Conservation (phyloP, 1,140 invertebrate genomes). For the Micrasema minimum region DNA sequence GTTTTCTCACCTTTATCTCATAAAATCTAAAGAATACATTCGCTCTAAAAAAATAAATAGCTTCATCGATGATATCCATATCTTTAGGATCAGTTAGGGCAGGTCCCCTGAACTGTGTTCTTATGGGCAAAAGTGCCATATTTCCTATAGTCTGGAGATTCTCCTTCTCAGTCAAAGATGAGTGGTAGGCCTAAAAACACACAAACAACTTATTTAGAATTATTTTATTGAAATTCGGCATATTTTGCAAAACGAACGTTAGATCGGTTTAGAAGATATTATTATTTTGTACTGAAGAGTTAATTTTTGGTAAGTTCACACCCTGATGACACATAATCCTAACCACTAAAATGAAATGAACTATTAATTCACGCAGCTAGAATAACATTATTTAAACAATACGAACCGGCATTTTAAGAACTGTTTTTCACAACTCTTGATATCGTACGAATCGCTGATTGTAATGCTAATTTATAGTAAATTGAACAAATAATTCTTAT, state of each 20-base stretch:
- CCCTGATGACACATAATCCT: slow-evolving; percentile 34
- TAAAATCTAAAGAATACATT: slow-evolving; percentile 99
- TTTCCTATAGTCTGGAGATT: slow-evolving; percentile 81
- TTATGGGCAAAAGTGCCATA: slow-evolving; percentile 89
- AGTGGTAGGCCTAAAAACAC: slow-evolving; percentile 88
- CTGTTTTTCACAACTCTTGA: too few relatives aligned
- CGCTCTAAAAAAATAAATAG: slow-evolving; percentile 96
- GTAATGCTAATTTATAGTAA: too few relatives aligned
- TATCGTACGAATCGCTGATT: too few relatives aligned
- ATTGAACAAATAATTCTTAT: too few relatives aligned
- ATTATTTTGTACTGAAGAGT: not conserved
- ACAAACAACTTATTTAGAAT: slow-evolving; percentile 1
- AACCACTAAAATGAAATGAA: slow-evolving; percentile 26
- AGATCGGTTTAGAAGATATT: not conserved
- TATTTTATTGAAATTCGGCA: not conserved
- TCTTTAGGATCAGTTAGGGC: slow-evolving; percentile 79
- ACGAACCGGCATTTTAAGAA: slow-evolving; percentile 28
- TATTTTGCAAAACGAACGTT: not conserved
- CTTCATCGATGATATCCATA: slow-evolving; percentile 97
- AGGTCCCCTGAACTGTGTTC: slow-evolving; percentile 89
- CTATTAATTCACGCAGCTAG: not conserved
- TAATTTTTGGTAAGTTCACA: slow-evolving; percentile 12
- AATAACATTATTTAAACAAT: not conserved
- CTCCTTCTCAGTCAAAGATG: slow-evolving; percentile 81
- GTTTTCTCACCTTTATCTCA: slow-evolving; percentile 95